Base-by-base conservation (phyloP, 2,888 invertebrate species). In the Pristionchus entomophagus region DNA sequence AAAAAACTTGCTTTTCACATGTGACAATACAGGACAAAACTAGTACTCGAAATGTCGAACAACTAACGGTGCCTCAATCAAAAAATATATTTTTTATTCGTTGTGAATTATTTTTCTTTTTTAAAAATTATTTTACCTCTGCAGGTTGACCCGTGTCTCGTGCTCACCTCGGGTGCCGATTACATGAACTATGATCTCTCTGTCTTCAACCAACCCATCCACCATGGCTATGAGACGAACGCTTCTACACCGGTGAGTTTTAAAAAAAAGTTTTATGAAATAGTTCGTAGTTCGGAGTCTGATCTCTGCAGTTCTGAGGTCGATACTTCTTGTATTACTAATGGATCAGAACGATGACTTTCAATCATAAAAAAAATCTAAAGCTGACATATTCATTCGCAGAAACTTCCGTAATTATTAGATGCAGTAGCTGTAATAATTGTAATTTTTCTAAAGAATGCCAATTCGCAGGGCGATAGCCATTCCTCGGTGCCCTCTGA, bases 171-270 rank as follows among this genome's bases (percentile, higher is more conserved):
- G 1, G 26, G 26, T 8, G 88, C 88, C 56, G 91, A 91, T 8
- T 91, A 91, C 86, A 86, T 88, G 84, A 90, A 88, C 84, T 91
- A 89, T 82, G 91, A 91, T 85, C 91, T 89, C 41, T 49, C 85
- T 12, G 38, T 85, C 2, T 45, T 84, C 45, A 45, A 45, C 22
- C 45, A 49, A 12, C 14, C 22, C n/a, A 35, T n/a, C 22, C 49
- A n/a, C 0, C 59, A 19, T n/a, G 45, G 49, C 22, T 84, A 84
- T 22, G 83, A 84, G 10, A 53, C 83, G 29, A 65, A 51, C 38
- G 49, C 83, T 0, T 49, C 65, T 17, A 65, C 65, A 3, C 83
- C 49, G 45, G 83, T 84, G 19, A 29, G 65, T n/a, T 22, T 14
- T 8, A 10, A 14, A 14, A 22, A n/a, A n/a, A n/a, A n/a, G n/a